These are phyloP conservation scores for Tholera decimalis DNA, from an alignment of 2,888 invertebrate genomes.

Conservation along the genomic window DNA sequence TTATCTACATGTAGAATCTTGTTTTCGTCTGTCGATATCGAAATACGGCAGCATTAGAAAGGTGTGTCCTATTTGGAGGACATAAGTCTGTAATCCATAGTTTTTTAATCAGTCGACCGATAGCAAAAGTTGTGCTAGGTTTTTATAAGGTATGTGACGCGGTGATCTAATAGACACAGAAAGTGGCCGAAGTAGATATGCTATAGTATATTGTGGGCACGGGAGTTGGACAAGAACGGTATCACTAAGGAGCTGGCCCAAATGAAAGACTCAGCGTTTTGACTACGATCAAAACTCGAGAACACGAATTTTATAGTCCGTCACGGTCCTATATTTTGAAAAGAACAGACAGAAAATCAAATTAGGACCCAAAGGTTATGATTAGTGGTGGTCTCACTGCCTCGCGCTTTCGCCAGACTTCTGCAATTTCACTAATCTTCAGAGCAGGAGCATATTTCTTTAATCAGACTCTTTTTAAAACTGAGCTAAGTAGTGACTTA, in stretches of 20 bases:
- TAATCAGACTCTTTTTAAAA: background rate
- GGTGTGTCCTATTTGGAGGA: conserved; percentile 72
- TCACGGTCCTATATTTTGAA: background rate
- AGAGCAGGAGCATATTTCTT: background rate
- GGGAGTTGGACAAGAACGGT: conserved; percentile 83
- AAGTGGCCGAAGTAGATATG: conserved; percentile 71
- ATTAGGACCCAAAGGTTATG: background rate
- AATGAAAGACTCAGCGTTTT: conserved; percentile 45
- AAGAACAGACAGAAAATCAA: background rate
- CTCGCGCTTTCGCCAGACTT: too few relatives aligned
- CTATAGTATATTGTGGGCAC: conserved; percentile 81
- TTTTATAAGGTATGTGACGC: conserved; percentile 65
- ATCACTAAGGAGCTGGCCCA: conserved; percentile 77
- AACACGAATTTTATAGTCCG: background rate
- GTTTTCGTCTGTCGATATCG: conserved; percentile 70
- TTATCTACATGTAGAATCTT: conserved; percentile 71
- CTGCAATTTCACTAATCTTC: background rate
- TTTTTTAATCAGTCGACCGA: conserved; percentile 65
- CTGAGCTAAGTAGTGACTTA: background rate
- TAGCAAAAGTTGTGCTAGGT: conserved; percentile 63
- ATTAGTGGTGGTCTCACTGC: too few relatives aligned
- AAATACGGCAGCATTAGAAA: conserved; percentile 71
- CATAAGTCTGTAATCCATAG: conserved; percentile 65
- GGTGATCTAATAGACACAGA: conserved; percentile 77
- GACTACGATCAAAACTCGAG: background rate